Conservation (phyloP, 2,888 invertebrate genomes). For the Petrophora chlorosata region DNA sequence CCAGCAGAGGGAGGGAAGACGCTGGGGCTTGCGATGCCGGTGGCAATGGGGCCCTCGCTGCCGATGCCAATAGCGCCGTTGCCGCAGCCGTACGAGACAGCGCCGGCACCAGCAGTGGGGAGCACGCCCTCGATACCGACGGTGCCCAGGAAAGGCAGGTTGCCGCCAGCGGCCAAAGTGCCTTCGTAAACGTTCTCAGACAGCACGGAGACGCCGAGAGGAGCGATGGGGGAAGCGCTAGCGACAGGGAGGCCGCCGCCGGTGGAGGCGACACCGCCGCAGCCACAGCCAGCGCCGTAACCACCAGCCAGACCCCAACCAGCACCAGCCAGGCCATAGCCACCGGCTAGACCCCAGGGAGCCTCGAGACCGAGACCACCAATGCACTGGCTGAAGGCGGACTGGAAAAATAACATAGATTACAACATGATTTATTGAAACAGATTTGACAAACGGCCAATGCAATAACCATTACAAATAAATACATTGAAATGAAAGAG, state of each 20-base stretch:
- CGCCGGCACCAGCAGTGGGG: constrained; percentile 52
- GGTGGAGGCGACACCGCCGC: constrained; percentile 44
- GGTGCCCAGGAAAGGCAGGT: constrained; percentile 58
- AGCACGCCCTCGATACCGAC: constrained; percentile 52
- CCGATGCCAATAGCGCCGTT: constrained; percentile 43
- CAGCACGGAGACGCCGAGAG: constrained; percentile 51
- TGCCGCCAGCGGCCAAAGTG: constrained; percentile 47
- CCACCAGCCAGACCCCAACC: constrained; percentile 9
- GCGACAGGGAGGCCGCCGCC: constrained; percentile 52
- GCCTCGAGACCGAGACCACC: constrained; percentile 6
- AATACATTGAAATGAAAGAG: no score
- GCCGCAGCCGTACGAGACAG: constrained; percentile 55
- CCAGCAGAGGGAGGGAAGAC: constrained; percentile 29
- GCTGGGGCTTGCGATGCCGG: constrained; percentile 25
- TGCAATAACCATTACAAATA: no score
- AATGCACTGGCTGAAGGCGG: neutral
- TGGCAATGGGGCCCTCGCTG: constrained; percentile 32
- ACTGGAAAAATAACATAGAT: neutral
- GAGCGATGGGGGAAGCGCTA: constrained; percentile 51
- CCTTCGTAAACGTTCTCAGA: constrained; percentile 60
- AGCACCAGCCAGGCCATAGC: neutral
- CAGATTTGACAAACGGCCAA: no score
- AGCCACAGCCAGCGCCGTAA: constrained; percentile 22
- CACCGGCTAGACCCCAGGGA: constrained; percentile 11
- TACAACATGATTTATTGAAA: no score